Conservation (phyloP, 2,888 invertebrate species). For the Nomada fabriciana region DNA sequence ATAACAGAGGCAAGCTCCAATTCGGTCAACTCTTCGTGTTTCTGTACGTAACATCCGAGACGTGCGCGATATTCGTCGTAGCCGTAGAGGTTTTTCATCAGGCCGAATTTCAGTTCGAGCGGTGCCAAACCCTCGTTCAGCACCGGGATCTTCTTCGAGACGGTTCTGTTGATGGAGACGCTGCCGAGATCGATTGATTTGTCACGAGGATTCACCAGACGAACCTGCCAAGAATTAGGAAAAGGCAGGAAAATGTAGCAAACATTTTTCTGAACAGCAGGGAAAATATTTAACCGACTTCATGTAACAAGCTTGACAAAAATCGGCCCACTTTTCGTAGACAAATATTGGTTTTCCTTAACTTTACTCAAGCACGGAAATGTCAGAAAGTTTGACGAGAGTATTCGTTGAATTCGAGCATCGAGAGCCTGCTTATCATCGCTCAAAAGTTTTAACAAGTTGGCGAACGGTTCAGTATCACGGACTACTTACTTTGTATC, state of each 20-base stretch:
- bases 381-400: neutral
- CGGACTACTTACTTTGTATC: conserved; percentile 70
- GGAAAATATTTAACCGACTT: neutral
- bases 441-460: conserved; percentile 28
- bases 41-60: neutral
- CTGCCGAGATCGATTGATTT: conserved; percentile 83
- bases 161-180: conserved; percentile 84
- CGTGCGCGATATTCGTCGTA: conserved; percentile 24
- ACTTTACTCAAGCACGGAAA: neutral
- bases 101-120: conserved; percentile 86
- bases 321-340: no score
- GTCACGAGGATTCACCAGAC: conserved; percentile 81
- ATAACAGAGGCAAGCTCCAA: conserved; percentile 31
- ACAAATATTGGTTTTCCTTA: neutral
- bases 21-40: neutral
- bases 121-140: conserved; percentile 86
- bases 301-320: neutral
- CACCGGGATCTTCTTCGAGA: conserved; percentile 86
- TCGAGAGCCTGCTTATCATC: neutral
- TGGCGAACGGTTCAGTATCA: neutral
- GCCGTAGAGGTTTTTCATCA: conserved; percentile 80
- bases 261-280: neutral
- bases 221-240: conserved; percentile 74
- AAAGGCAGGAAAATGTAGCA: no score
- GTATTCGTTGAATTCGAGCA: neutral